Evolutionary conservation across 2,888 invertebrate species (phyloP), one percentile per base, ranked within the genome.

Genomic region (Sussaba pulchella): DNA sequence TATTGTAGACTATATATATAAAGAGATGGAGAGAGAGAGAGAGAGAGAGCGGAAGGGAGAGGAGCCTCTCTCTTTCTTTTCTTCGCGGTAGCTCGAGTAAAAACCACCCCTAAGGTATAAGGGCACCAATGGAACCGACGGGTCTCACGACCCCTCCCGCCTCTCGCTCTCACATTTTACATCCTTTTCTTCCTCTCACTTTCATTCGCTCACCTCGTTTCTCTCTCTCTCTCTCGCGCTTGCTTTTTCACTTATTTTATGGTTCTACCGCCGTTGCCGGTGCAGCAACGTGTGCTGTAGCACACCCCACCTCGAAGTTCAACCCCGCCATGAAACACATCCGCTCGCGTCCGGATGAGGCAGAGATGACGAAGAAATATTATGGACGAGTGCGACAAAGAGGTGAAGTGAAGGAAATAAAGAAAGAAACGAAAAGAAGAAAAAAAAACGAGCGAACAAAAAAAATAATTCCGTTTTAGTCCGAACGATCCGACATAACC

Each of bases 21-120:
- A 67, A 71, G 74, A 31, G 2, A 31, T 6, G 6, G 31, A 31
- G 31, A 31, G 31, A 31, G 31, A 31, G 31, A 31, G 31, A 31
- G 31, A 31, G 6, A 31, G 31, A 31, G 31, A 31, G n/a, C n/a
- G n/a, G n/a, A n/a, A n/a, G n/a, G n/a, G n/a, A n/a, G n/a, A n/a
- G n/a, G n/a, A n/a, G n/a, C n/a, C 31, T 31, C 31, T 80, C 83
- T 85, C 85, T 88, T 88, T 86, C n/a, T n/a, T 89, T 91, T 90
- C 90, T 90, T 88, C 85, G 87, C 82, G 86, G 83, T 87, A 88
- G 89, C 82, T 89, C 85, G 85, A 87, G 85, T 88, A 88, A 91
- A 90, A 91, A 90, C 91, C 90, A 90, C 89, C 91, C 90, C 89
- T 90, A 84, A 87, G 87, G 87, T 87, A n/a, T n/a, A 57, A 79